Conservation (phyloP, 2,797 vertebrate genomes). For the Euthynnus affinis region DNA sequence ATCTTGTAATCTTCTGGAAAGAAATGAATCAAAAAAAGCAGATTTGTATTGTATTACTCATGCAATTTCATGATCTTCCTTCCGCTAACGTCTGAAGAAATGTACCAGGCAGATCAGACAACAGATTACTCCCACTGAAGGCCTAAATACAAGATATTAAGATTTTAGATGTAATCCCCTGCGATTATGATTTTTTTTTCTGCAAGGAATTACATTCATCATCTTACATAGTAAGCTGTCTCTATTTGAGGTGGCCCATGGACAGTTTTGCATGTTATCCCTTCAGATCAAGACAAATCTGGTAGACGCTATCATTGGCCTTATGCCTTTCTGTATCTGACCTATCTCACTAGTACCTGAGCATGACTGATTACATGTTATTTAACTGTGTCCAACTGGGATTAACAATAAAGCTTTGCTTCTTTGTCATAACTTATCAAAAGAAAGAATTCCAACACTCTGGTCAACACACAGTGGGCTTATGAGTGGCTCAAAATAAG, state of each 20-base stretch:
- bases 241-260: conserved; percentile 79
- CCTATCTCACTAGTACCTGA: conserved; percentile 65
- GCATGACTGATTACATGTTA: conserved; percentile 69
- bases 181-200: conserved; percentile 89
- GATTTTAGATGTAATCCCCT: conserved; percentile 91
- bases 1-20: conserved; percentile 92
- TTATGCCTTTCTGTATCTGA: conserved; percentile 54
- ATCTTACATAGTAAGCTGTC: conserved; percentile 86
- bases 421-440: conserved; percentile 42
- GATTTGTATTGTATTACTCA: conserved; percentile 90
- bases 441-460: conserved; percentile 10
- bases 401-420: conserved; percentile 59
- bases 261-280: conserved; percentile 79
- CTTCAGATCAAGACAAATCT: conserved; percentile 74
- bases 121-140: conserved; percentile 85
- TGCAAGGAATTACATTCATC: conserved; percentile 90
- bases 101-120: conserved; percentile 82
- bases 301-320: conserved; percentile 65
- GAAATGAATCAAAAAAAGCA: conserved; percentile 84
- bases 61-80: conserved; percentile 91
- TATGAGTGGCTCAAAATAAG: neutral
- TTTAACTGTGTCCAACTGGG: conserved; percentile 59
- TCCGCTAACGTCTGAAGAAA: conserved; percentile 83
- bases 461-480: neutral
- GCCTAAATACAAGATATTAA: conserved; percentile 92